phyloP scores from a whole-genome alignment of 1,140 invertebrate genomes.

The Portunus trituberculatus region DNA sequence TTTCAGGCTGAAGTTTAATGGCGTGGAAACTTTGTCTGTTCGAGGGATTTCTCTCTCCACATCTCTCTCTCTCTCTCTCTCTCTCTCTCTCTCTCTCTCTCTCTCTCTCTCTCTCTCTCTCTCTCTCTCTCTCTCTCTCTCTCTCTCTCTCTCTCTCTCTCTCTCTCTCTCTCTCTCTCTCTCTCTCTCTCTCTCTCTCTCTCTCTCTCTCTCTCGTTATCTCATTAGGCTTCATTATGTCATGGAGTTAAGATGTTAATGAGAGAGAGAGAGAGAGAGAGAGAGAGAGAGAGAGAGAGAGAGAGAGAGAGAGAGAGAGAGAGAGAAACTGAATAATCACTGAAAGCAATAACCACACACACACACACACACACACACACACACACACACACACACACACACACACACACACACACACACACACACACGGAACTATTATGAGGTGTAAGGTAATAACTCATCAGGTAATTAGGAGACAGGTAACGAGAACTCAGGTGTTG shows the following conservation, averaged over 20 bases:
- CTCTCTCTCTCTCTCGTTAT: conserved; percentile 2
- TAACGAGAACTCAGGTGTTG: no score
- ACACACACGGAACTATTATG: no score
- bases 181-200: conserved; percentile 20
- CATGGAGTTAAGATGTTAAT: background rate
- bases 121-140: conserved; percentile 20
- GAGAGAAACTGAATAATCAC: background rate
- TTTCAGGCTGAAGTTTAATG: background rate
- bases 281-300: conserved; percentile 1
- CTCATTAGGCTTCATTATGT: conserved; percentile 4
- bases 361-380: no score
- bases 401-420: no score
- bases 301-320: conserved; percentile 20
- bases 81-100: background rate
- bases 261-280: conserved; percentile 20
- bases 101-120: background rate
- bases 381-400: no score
- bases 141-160: conserved; percentile 20
- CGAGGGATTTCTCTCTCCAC: background rate
- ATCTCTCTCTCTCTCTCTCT: conserved; percentile 16
- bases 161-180: conserved; percentile 20
- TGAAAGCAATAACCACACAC: background rate
- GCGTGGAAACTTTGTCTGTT: background rate
- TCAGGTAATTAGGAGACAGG: no score
- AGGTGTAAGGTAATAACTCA: no score